phyloP scores from a whole-genome alignment of 2,888 invertebrate genomes.

The Nycteola revayana region DNA sequence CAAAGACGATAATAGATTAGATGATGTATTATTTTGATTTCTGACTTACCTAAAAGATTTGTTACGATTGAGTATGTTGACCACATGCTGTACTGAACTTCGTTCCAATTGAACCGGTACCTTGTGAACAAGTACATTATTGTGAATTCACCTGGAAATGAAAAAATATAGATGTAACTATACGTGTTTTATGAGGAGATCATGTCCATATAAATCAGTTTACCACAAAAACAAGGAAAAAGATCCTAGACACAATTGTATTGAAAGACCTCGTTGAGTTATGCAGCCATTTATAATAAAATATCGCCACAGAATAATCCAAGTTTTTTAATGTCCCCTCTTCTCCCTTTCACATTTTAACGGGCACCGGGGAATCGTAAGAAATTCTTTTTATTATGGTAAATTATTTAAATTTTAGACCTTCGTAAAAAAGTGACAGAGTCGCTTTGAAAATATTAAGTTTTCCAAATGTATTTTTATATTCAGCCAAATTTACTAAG shows the following conservation, averaged over 20 bases:
- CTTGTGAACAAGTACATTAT: slow-evolving; percentile 66
- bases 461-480: slow-evolving; percentile 7
- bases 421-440: slow-evolving; percentile 15
- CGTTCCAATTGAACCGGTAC: not conserved
- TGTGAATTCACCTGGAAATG: slow-evolving; percentile 77
- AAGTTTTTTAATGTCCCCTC: slow-evolving; percentile 19
- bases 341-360: slow-evolving; percentile 26
- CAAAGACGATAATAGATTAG: too few species aligned
- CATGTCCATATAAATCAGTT: too few species aligned
- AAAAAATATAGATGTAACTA: too few species aligned
- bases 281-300: too few species aligned
- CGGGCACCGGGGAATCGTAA: slow-evolving; percentile 27
- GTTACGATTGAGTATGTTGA: slow-evolving; percentile 80
- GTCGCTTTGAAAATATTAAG: slow-evolving; percentile 14
- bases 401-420: slow-evolving; percentile 42
- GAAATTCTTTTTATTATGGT: slow-evolving; percentile 34
- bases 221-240: too few species aligned
- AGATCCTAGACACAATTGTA: too few species aligned
- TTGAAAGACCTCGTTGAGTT: too few species aligned
- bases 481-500: too few species aligned
- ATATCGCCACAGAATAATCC: slow-evolving; percentile 7
- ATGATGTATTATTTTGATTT: too few species aligned
- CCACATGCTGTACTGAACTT: slow-evolving; percentile 70
- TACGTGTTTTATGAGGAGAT: too few species aligned
- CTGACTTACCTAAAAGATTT: slow-evolving; percentile 75